These are phyloP conservation scores for Catharus fuscescens DNA, from an alignment of 2,113 vertebrate species.

Conservation along the genomic window DNA sequence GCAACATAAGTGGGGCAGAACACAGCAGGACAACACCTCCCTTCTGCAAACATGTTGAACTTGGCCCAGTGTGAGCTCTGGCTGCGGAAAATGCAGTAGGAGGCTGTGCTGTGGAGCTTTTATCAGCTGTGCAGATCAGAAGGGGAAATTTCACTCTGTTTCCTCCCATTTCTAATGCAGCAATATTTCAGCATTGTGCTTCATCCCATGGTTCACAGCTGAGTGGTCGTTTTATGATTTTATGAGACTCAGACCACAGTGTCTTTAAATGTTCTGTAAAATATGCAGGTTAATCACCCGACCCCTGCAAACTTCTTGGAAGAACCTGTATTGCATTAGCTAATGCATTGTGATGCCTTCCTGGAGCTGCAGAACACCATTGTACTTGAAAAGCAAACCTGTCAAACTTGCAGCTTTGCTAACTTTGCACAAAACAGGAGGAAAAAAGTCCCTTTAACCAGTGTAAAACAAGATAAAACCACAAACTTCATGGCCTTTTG, in stretches of 20 bases:
- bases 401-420: conserved; percentile 70
- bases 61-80: neutral
- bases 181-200: conserved; percentile 64
- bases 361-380: conserved; percentile 50
- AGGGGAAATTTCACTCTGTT: conserved; percentile 3
- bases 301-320: conserved; percentile 71
- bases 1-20: neutral
- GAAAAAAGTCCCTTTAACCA: conserved; percentile 17
- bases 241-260: conserved; percentile 61
- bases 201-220: conserved; percentile 18
- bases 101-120: neutral
- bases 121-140: neutral
- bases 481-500: conserved; percentile 70
- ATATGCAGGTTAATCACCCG: conserved; percentile 64
- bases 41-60: neutral
- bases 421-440: conserved; percentile 66
- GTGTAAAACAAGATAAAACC: conserved; percentile 73
- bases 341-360: conserved; percentile 71
- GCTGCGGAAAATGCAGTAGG: neutral
- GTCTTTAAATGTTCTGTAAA: conserved; percentile 68
- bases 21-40: conserved; percentile 2
- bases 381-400: conserved; percentile 62
- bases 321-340: conserved; percentile 74
- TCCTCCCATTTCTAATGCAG: conserved; percentile 12
- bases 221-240: conserved; percentile 56